Base-by-base conservation (phyloP, 2,113 vertebrate genomes). In the Limnothrissa miodon region DNA sequence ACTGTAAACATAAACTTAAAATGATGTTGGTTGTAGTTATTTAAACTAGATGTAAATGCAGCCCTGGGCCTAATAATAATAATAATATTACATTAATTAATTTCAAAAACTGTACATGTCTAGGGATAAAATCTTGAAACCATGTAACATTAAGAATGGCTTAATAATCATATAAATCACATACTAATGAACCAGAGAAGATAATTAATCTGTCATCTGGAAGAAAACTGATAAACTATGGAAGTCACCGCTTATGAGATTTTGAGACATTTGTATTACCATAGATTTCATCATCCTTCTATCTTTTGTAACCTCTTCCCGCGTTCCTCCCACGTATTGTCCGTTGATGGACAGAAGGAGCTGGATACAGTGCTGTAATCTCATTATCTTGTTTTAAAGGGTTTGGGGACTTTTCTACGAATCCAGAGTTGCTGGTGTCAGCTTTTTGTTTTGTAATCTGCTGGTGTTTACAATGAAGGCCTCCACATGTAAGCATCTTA, bases 381-480 rank as follows among this genome's bases (percentile, higher is more conserved):
- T 88, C 78, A 91, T 93, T 92, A 93, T 85, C 90, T 90, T 80
- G 85, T 90, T 79, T 91, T 82, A 85, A 86, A 88, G 89, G 90
- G 89, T 91, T 91, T 92, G 91, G 87, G 82, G 82, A 86, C 86
- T 89, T 91, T 87, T 85, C 79, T 48, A 36, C 9, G 3, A 7
- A 66, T 83, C 39, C 25, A 39, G 66, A 74, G 66, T 36, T 39
- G 66, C 66, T 74, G 66, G 33, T 74, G 66, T 74, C 66, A 74
- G 66, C 66, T 33, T 74, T 74, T 74, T 36, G 42, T 42, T 13
- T 36, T 39, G 66, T 74, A 74, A 74, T 74, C 66, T 74, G 25
- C 66, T 74, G 66, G 29, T 74, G 66, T 74, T 74, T 74, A 74
- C 66, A 36, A 74, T 74, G 66, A 39, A 36, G 15, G 17, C 11